phyloP scores from a whole-genome alignment of 1,140 invertebrate species.

The Ericerus pela region DNA sequence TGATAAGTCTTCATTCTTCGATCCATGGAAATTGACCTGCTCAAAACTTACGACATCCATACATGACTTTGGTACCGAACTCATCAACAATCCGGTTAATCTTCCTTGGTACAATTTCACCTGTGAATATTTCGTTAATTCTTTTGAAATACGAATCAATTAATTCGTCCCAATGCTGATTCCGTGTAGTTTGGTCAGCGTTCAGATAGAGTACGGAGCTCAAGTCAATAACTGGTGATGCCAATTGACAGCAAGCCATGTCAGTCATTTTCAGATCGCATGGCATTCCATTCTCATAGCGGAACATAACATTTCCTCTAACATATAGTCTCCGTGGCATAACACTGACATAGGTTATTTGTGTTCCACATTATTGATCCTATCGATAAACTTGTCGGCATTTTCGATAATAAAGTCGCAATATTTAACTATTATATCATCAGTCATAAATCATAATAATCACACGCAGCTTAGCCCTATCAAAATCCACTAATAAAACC shows the following conservation, averaged over 20 bases:
- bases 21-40: no score
- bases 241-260: conserved; percentile 28
- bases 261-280: conserved; percentile 30
- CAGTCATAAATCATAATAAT: no score
- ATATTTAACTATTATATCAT: no score
- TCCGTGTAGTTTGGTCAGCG: conserved; percentile 21
- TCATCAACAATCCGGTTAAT: no score
- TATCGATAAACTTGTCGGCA: no score
- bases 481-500: no score
- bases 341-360: conserved; percentile 28
- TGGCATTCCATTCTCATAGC: conserved; percentile 11
- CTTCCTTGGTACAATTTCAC: background rate
- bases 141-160: conserved; percentile 28
- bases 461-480: no score
- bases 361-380: no score
- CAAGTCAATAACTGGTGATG: conserved; percentile 30
- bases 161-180: conserved; percentile 23
- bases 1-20: no score
- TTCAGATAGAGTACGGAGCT: conserved; percentile 30
- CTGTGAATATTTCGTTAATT: background rate
- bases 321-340: conserved; percentile 32
- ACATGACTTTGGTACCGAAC: no score
- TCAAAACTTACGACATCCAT: no score
- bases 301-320: conserved; percentile 28
- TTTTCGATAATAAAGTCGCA: no score